phyloP scores from a whole-genome alignment of 2,797 vertebrate species.

The Podarcis siculus region DNA sequence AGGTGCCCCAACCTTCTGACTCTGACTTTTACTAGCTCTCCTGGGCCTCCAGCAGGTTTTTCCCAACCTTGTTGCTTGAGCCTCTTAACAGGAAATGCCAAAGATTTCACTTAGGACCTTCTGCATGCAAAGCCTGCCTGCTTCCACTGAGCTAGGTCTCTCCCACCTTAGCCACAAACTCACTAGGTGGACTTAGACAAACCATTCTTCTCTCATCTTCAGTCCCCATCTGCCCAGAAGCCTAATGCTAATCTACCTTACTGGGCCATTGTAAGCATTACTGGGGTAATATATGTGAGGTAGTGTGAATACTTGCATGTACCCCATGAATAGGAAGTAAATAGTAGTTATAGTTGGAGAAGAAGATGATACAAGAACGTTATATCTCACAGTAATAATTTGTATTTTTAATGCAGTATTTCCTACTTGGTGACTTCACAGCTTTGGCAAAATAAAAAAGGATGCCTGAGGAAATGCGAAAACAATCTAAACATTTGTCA shows the following conservation, averaged over 20 bases:
- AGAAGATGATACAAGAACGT: not conserved
- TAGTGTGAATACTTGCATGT: not conserved
- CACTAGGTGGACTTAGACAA: not conserved
- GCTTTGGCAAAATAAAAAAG: not conserved
- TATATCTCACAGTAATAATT: not conserved
- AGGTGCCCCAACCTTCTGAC: too few species aligned
- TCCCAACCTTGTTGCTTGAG: not conserved
- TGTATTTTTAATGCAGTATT: not conserved
- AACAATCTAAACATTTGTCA: constrained; percentile 50
- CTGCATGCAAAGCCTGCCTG: not conserved
- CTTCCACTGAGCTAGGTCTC: not conserved
- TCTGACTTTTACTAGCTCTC: not conserved
- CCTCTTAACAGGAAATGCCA: not conserved
- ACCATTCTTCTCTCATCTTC: not conserved
- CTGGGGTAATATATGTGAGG: not conserved
- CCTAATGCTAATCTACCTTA: not conserved
- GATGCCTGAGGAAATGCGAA: constrained; percentile 32
- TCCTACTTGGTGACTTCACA: not conserved
- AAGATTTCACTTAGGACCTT: not conserved
- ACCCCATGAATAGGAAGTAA: not conserved
- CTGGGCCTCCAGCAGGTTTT: not conserved
- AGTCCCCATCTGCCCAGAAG: not conserved
- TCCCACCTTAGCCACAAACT: not conserved
- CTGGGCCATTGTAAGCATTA: not conserved
- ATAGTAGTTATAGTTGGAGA: not conserved